Evolutionary conservation across 2,113 vertebrate species (phyloP), one percentile per base, ranked within the genome.

Genomic region (Petrocephalus zakoni): DNA sequence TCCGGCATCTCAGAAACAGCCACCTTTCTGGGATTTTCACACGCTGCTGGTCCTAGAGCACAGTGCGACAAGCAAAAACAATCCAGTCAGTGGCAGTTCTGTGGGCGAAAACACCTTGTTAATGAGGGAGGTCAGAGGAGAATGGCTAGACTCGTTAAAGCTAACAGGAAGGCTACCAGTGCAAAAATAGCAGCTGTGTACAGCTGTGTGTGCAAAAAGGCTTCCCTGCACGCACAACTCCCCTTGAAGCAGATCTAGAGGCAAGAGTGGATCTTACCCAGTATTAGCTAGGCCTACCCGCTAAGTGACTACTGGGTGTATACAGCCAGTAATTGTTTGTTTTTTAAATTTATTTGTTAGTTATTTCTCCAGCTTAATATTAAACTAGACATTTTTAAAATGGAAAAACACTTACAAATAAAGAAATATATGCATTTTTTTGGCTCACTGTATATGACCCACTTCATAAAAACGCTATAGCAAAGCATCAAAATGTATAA

Each of bases 401-500:
- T 42, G 64, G 42, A 85, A 22, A 58, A 34, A 87, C 52, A 52
- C 51, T 53, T 17, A 15, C 37, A 75, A 61, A 85, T 15, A 22
- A 64, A 58, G 87, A 55, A 89, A 25, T 19, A 72, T 86, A 29
- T 68, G 84, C 61, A 89, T 68, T 89, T 34, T 53, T 47, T 86
- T 64, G 81, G 82, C 83, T 89, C 90, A 89, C 49, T 72, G 22
- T 47, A 89, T 88, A 84, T 64, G 87, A n/a, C 87, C 53, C 82
- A 22, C 37, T 88, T 68, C 64, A 87, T 89, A 90, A 86, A 47
- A 46, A 85, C 53, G 88, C 88, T 68, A 56, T 56, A 51, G 88
- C 87, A 89, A 88, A 87, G 25, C 78, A 75, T 89, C 84, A 90
- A 90, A 91, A 89, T 78, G 53, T 90, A 92, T 84, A 89, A 89